Base-by-base conservation (phyloP, 2,113 vertebrate species). In the Mirza zaza region DNA sequence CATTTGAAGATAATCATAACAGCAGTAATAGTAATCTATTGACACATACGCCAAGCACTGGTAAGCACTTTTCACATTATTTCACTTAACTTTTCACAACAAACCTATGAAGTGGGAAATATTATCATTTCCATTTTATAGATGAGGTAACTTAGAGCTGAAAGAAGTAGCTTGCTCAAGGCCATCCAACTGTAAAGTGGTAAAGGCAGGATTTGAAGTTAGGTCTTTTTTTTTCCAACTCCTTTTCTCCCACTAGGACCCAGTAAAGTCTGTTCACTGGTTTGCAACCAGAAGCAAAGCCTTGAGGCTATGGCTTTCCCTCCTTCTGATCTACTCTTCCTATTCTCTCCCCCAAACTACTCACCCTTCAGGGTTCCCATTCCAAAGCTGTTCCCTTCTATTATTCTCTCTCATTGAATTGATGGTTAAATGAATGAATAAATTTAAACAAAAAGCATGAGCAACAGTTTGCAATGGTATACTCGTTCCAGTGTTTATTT, bases 31-130 rank as follows among this genome's bases (percentile, higher is more conserved):
- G 80, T 95, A 96, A 96, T 96, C 95, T 92, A 97, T 95, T 84
- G 94, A 77, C 75, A 87, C 90, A 90, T 93, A 96, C 94, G 84
- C 85, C 94, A 96, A 96, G 34, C 52, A 73, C 45, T 92, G 73
- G 65, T 95, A 90, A 96, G 92, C 94, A 92, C 89, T 97, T 97
- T 83, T 76, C 83, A 96, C 42, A 95, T 96, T 90, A 93, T 93
- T 96, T 91, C 42, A 96, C 90, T 91, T 84, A 93, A 92, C 93
- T 98, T 96, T 96, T 96, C 92, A 97, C 91, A 86, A 93, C 36
- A 91, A 82, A 76, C 90, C 52, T 65, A 87, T 81, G 71, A 95
- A 92, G 59, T 83, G 8, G 70, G 70, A 75, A 91, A 84, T 34
- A 42, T 79, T 83, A 96, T 89, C 73, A 42, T 94, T 79, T 94